Percentiles rank a stretch among this genome's conserved stretches.
Evolutionary conservation across 2,113 vertebrate genomes (phyloP).

Genomic region (Austrofundulus limnaeus): DNA sequence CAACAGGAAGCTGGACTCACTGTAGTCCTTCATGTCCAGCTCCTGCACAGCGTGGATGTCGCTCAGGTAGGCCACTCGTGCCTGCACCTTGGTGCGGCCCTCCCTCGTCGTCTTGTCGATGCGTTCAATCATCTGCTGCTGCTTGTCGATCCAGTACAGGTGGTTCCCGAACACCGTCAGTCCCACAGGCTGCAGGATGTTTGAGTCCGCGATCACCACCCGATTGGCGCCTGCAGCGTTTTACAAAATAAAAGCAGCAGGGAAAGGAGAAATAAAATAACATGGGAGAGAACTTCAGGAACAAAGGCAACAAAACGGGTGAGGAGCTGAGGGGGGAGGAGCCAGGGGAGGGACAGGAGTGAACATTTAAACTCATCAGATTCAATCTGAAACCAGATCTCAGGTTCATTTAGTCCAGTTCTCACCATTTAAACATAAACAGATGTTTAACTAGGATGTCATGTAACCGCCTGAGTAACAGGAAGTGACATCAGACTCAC

Average conservation of each 20-base stretch:
- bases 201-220: conserved; percentile 93
- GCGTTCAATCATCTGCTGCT: conserved; percentile 98
- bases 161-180: conserved; percentile 93
- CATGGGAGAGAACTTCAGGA: conserved; percentile 55
- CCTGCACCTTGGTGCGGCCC: conserved; percentile 95
- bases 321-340: conserved; percentile 44
- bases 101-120: conserved; percentile 91
- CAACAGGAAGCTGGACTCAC: conserved; percentile 78
- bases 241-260: neutral
- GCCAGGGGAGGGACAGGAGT: conserved; percentile 18
- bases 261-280: conserved; percentile 29
- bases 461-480: too few species aligned
- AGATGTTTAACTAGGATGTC: too few species aligned
- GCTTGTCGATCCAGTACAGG: conserved; percentile 97
- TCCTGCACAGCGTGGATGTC: conserved; percentile 96
- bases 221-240: conserved; percentile 86
- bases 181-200: conserved; percentile 95
- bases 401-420: too few species aligned
- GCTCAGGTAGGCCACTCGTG: conserved; percentile 90
- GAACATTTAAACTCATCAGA: neutral
- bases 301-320: conserved; percentile 54
- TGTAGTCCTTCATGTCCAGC: conserved; percentile 89
- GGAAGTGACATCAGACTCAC: conserved; percentile 69
- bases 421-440: too few species aligned
- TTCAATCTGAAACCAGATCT: neutral